A percentile compares a stretch with the other conserved stretches of the same genome.
Conservation (phyloP, 2,113 vertebrate species). For the Choloepus hoffmanni region DNA sequence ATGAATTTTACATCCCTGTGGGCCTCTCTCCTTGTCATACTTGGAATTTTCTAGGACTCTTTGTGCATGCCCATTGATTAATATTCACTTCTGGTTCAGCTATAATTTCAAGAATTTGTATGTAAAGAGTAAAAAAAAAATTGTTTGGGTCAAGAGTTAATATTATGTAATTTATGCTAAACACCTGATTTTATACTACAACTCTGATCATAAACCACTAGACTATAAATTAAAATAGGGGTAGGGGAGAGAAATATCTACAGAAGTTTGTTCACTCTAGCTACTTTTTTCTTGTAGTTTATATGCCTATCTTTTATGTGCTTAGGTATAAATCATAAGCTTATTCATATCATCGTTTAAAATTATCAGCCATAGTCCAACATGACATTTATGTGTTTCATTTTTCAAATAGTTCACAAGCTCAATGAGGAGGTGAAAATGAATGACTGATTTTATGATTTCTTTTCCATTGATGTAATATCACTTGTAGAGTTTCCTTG, state of each 20-base stretch:
- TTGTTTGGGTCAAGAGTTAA: not conserved
- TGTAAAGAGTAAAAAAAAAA: not conserved
- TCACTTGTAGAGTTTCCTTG: not conserved
- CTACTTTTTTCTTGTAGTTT: constrained; percentile 60
- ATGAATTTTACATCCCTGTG: not conserved
- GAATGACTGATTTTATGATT: not conserved
- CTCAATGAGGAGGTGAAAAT: not conserved
- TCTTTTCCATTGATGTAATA: constrained; percentile 21
- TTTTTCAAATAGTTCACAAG: constrained; percentile 67
- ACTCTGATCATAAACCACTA: not conserved
- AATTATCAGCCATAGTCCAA: constrained; percentile 70
- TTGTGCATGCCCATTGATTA: not conserved
- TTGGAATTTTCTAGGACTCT: not conserved
- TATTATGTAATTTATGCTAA: not conserved
- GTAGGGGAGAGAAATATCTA: not conserved
- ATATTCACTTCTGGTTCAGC: not conserved
- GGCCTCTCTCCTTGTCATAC: not conserved
- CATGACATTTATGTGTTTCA: constrained; percentile 63
- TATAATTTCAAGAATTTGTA: constrained; percentile 32
- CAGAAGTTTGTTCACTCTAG: constrained; percentile 1
- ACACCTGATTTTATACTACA: not conserved
- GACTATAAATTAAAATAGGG: constrained; percentile 36
- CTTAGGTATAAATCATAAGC: constrained; percentile 68
- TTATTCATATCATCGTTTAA: constrained; percentile 72
- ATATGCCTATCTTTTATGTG: constrained; percentile 65